These are phyloP conservation scores for Apamea monoglypha DNA, from an alignment of 2,888 invertebrate genomes.

Conservation along the genomic window DNA sequence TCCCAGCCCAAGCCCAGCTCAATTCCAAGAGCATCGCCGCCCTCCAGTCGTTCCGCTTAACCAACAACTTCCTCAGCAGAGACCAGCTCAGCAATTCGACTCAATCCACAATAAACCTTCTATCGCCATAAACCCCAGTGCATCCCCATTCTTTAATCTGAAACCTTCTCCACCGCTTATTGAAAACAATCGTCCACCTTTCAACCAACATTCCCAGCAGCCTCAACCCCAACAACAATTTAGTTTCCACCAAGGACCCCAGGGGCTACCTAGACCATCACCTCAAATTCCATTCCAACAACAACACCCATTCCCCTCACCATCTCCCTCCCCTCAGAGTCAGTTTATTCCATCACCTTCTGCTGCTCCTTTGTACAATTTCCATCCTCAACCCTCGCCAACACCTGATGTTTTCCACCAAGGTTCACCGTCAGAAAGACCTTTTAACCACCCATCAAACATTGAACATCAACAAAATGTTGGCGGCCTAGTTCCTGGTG, in stretches of 20 bases:
- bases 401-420: slow-evolving; percentile 79
- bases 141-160: slow-evolving; percentile 85
- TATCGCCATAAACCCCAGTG: slow-evolving; percentile 79
- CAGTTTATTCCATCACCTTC: slow-evolving; percentile 86
- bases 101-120: slow-evolving; percentile 81
- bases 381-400: slow-evolving; percentile 83
- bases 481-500: slow-evolving; percentile 90
- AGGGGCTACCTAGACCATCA: slow-evolving; percentile 78
- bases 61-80: slow-evolving; percentile 89
- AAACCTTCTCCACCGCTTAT: slow-evolving; percentile 86
- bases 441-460: slow-evolving; percentile 75
- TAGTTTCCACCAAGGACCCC: slow-evolving; percentile 86
- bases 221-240: slow-evolving; percentile 84
- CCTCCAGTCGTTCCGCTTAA: slow-evolving; percentile 80
- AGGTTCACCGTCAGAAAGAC: slow-evolving; percentile 80
- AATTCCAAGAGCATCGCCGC: slow-evolving; percentile 82
- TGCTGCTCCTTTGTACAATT: slow-evolving; percentile 82
- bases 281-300: slow-evolving; percentile 73
- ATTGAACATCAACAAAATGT: slow-evolving; percentile 85
- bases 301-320: slow-evolving; percentile 80
- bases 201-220: slow-evolving; percentile 76
- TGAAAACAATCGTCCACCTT: slow-evolving; percentile 83
- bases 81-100: slow-evolving; percentile 83
- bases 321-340: slow-evolving; percentile 80
- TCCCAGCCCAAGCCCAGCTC: slow-evolving; percentile 79